Evolutionary conservation across 1,140 invertebrate species (phyloP).

Genomic region (Stenopsyche tienmushanensis): DNA sequence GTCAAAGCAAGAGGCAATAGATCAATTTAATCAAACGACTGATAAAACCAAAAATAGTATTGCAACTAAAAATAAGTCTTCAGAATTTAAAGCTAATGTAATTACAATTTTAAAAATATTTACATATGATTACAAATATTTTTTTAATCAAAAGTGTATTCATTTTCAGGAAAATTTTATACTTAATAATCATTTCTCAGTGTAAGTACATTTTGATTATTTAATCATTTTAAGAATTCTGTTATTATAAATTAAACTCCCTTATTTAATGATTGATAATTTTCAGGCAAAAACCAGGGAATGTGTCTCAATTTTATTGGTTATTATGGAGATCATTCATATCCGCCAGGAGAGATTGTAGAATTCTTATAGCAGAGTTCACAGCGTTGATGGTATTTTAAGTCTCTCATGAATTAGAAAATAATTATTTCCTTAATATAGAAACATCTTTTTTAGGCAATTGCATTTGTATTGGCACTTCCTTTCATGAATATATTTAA

Average conservation of each 20-base stretch:
- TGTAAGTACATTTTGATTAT: slow-evolving; percentile 38
- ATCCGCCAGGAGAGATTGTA: slow-evolving; percentile 60
- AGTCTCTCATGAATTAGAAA: background rate
- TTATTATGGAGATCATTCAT: slow-evolving; percentile 62
- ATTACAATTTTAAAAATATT: slow-evolving; percentile 4
- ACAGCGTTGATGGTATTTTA: slow-evolving; percentile 60
- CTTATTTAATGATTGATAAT: background rate
- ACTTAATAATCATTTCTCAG: slow-evolving; percentile 27
- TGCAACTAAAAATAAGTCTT: background rate
- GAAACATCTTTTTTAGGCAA: slow-evolving; percentile 52
- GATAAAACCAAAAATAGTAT: background rate
- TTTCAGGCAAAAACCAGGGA: slow-evolving; percentile 58
- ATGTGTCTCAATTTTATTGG: slow-evolving; percentile 54
- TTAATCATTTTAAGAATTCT: background rate
- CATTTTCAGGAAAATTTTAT: slow-evolving; percentile 24
- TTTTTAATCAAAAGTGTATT: no score
- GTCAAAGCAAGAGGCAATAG: background rate
- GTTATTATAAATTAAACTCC: background rate
- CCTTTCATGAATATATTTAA: slow-evolving; percentile 60
- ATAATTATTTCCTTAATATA: background rate
- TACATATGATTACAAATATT: background rate
- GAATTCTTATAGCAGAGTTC: slow-evolving; percentile 58
- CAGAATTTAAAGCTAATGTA: background rate
- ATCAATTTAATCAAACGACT: background rate
- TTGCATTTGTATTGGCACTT: slow-evolving; percentile 61